phyloP scores from a whole-genome alignment of 2,113 vertebrate species.

The Brachypteracias leptosomus region DNA sequence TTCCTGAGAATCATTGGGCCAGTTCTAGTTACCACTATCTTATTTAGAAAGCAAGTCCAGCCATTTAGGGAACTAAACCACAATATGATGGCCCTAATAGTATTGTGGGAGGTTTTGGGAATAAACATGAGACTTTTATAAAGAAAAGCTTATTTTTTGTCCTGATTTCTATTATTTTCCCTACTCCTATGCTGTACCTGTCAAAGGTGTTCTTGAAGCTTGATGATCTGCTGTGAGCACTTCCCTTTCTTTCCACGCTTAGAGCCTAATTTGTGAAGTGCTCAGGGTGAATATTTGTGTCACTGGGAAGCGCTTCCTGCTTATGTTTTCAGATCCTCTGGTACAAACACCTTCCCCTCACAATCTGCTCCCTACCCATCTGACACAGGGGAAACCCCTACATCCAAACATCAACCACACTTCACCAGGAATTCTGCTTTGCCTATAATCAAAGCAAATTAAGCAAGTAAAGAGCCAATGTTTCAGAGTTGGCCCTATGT shows the following conservation, averaged over 20 bases:
- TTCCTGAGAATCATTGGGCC: neutral
- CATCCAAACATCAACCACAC: neutral
- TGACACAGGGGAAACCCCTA: neutral
- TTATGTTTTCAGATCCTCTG: neutral
- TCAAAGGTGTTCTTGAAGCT: neutral
- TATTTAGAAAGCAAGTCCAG: neutral
- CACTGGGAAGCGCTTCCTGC: neutral
- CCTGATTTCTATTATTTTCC: neutral
- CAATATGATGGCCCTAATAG: neutral
- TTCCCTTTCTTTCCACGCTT: neutral
- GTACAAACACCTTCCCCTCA: neutral
- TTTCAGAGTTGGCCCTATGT: neutral
- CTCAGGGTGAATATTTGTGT: neutral
- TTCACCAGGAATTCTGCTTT: neutral
- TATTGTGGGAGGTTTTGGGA: neutral
- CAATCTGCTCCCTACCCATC: neutral
- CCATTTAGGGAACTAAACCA: neutral
- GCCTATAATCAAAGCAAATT: conserved; percentile 20
- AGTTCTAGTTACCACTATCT: neutral
- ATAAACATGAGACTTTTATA: neutral
- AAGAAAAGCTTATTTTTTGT: neutral
- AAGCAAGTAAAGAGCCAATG: neutral
- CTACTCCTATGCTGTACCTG: neutral
- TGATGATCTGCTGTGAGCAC: neutral
- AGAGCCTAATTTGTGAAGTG: neutral